A percentile compares a stretch with the other conserved stretches of the same genome.
Conservation (phyloP, 2,113 vertebrate genomes). For the Piprites chloris region DNA sequence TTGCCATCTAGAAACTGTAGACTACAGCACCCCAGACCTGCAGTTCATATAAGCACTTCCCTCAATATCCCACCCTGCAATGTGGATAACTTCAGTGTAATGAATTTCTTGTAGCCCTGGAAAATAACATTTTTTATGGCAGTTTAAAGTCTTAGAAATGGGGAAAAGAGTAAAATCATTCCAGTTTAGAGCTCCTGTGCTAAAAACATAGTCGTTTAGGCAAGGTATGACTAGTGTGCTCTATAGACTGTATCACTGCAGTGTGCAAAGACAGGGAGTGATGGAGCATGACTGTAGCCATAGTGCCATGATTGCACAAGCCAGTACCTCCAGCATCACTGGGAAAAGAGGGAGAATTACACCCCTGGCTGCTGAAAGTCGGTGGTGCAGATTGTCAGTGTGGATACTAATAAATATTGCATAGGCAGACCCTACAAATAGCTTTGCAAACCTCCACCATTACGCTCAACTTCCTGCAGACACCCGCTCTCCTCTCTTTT, state of each 20-base stretch:
- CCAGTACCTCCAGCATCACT: not conserved
- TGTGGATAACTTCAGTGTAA: not conserved
- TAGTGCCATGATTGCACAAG: not conserved
- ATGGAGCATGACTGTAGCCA: not conserved
- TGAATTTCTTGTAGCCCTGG: not conserved
- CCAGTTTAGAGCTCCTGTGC: not conserved
- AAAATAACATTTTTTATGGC: not conserved
- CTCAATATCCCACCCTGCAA: not conserved
- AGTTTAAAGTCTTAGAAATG: not conserved
- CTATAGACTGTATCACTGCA: not conserved
- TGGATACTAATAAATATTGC: not conserved
- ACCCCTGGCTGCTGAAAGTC: not conserved
- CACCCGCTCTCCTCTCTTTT: not conserved
- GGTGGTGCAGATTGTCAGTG: accelerated
- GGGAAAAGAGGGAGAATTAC: not conserved
- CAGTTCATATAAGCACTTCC: not conserved
- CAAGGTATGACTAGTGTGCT: not conserved
- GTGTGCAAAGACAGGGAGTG: not conserved
- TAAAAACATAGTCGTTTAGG: not conserved
- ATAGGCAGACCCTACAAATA: not conserved
- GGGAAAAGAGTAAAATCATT: not conserved
- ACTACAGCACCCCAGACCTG: not conserved
- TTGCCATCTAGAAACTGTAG: not conserved
- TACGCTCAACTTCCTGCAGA: not conserved
- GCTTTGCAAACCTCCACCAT: not conserved